These are phyloP conservation scores for Hesperophylax magnus DNA, from an alignment of 1,140 invertebrate species.

Conservation along the genomic window DNA sequence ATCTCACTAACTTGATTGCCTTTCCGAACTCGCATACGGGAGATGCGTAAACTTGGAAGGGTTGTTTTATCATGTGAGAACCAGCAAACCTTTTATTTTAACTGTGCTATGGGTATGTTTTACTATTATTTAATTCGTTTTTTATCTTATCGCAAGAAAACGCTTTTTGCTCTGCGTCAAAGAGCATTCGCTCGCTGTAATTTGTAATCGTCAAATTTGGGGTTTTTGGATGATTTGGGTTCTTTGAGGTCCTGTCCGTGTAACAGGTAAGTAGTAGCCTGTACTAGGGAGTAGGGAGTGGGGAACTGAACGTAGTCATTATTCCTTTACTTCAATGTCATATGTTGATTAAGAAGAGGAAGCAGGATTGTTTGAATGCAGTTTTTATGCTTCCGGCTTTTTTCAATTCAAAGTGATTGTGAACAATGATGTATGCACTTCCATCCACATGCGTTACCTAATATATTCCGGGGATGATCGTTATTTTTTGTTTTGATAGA, in stretches of 20 bases:
- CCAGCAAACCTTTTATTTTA: neutral
- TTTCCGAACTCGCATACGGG: constrained; percentile 15
- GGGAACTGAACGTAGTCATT: constrained; percentile 42
- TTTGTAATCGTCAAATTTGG: constrained; percentile 45
- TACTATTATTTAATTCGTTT: too few species aligned
- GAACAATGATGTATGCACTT: constrained; percentile 39
- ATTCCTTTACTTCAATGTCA: constrained; percentile 49
- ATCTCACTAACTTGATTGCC: neutral
- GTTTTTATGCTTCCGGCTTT: constrained; percentile 52
- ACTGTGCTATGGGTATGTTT: neutral
- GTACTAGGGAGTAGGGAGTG: neutral
- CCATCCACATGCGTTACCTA: constrained; percentile 6
- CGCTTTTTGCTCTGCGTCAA: constrained; percentile 29
- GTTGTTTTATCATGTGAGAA: constrained; percentile 15
- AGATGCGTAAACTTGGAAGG: neutral
- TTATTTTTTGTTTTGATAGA: constrained; percentile 38
- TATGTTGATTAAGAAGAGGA: constrained; percentile 54
- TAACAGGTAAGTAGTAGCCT: constrained; percentile 27
- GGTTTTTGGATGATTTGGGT: neutral
- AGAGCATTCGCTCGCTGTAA: constrained; percentile 23
- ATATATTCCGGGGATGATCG: constrained; percentile 27
- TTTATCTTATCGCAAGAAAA: neutral
- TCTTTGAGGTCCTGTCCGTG: constrained; percentile 27
- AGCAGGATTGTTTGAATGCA: constrained; percentile 54
- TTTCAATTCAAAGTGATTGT: constrained; percentile 43